Percentiles rank a stretch among this genome's conserved stretches.
Conservation (phyloP, 2,113 vertebrate genomes). For the Epinephelus moara region DNA sequence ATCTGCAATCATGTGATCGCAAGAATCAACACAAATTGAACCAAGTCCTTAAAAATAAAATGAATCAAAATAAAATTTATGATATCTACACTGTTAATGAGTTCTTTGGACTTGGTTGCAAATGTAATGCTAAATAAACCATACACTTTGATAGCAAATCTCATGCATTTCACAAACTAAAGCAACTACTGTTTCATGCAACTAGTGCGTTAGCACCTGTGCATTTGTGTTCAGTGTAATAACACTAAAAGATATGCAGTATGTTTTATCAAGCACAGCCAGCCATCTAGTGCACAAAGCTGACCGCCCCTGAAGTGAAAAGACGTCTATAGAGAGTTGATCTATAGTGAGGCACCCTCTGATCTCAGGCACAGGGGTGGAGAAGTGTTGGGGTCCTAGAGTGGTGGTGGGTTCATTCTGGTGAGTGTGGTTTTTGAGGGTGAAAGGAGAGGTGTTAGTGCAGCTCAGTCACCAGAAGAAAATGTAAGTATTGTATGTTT, state of each 20-base stretch:
- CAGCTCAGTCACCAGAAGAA: too few species aligned
- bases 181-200: slow-evolving; percentile 42
- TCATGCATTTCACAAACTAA: slow-evolving; percentile 48
- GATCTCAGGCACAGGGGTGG: slow-evolving; percentile 75
- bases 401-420: slow-evolving; percentile 4
- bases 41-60: slow-evolving; percentile 18
- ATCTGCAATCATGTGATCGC: slow-evolving; percentile 15
- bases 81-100: background rate
- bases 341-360: slow-evolving; percentile 87
- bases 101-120: slow-evolving; percentile 12
- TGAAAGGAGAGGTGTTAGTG: background rate
- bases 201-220: slow-evolving; percentile 50
- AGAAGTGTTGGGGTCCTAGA: slow-evolving; percentile 1
- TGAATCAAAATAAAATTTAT: slow-evolving; percentile 13
- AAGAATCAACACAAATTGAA: slow-evolving; percentile 28
- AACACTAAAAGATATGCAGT: slow-evolving; percentile 1
- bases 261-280: slow-evolving; percentile 25
- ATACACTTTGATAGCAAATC: slow-evolving; percentile 3
- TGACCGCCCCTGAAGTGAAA: slow-evolving; percentile 81
- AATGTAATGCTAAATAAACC: slow-evolving; percentile 1
- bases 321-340: slow-evolving; percentile 85
- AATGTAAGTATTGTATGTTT: too few species aligned
- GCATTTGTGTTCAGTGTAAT: slow-evolving; percentile 44
- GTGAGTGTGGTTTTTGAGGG: background rate
- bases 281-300: slow-evolving; percentile 33